A percentile compares a stretch with the other conserved stretches of the same genome.
These are phyloP conservation scores for Ridgeia piscesae DNA, from an alignment of 1,140 invertebrate genomes.

Conservation along the genomic window DNA sequence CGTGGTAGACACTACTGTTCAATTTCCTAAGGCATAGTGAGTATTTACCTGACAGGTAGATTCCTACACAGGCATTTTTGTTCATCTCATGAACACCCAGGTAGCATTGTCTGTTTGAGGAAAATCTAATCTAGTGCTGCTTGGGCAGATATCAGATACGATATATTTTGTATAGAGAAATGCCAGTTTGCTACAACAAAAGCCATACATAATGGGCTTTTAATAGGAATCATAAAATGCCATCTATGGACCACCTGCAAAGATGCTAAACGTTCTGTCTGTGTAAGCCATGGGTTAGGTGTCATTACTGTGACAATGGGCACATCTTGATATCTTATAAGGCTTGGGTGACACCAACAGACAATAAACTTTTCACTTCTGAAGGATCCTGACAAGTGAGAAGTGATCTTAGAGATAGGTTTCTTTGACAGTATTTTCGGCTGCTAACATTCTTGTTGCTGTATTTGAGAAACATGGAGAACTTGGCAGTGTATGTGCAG, in stretches of 20 bases:
- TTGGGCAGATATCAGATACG: not conserved
- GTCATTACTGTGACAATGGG: not conserved
- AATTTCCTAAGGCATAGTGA: not conserved
- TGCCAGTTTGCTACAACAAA: not conserved
- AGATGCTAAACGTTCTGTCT: not conserved
- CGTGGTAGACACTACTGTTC: not conserved
- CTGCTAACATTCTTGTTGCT: not conserved
- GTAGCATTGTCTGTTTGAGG: not conserved
- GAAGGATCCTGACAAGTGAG: not conserved
- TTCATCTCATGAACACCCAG: not conserved
- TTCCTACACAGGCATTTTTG: not conserved
- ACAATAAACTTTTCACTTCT: not conserved
- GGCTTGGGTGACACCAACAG: not conserved
- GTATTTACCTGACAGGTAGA: not conserved
- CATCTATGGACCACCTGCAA: not conserved
- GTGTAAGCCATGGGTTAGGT: not conserved
- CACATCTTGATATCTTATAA: not conserved
- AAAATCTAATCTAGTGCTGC: not conserved
- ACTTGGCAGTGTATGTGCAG: too few species aligned
- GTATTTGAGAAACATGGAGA: not conserved
- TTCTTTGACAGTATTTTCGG: not conserved
- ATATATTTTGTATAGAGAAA: not conserved
- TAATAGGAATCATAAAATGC: not conserved
- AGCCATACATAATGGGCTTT: not conserved
- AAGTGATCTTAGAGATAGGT: not conserved